Evolutionary conservation across 2,888 invertebrate species (phyloP).

Genomic region (Tricholauxania praeusta): DNA sequence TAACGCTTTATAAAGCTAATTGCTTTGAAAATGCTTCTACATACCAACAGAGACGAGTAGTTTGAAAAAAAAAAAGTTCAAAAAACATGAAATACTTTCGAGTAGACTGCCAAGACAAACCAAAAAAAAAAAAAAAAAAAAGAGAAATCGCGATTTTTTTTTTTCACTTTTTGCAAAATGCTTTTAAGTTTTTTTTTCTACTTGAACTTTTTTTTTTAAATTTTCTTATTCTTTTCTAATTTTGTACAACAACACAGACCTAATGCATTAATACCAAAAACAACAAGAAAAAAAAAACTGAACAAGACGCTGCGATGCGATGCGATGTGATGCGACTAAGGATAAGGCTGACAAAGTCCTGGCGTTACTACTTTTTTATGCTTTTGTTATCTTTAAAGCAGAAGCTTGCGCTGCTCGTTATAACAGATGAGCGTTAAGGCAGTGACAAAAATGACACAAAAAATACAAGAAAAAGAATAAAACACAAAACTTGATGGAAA

Average conservation of each 20-base stretch:
- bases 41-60: neutral
- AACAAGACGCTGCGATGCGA: neutral
- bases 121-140: too few relatives aligned
- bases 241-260: neutral
- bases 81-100: neutral
- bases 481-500: too few relatives aligned
- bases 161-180: neutral
- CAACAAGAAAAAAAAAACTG: neutral
- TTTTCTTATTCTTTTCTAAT: neutral
- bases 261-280: neutral
- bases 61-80: neutral
- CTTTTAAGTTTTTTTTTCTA: neutral
- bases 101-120: neutral
- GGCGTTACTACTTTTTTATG: neutral
- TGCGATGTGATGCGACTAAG: too few relatives aligned
- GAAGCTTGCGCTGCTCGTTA: conserved; percentile 24
- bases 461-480: neutral
- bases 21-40: conserved; percentile 3
- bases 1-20: conserved; percentile 29
- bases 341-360: neutral
- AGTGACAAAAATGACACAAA: conserved; percentile 27
- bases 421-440: conserved; percentile 36
- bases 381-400: conserved; percentile 10
- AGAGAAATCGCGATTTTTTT: neutral
- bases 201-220: neutral